Percentiles rank a stretch among this genome's conserved stretches.
Conservation (phyloP, 2,797 vertebrate species). For the Mus minutoides region DNA sequence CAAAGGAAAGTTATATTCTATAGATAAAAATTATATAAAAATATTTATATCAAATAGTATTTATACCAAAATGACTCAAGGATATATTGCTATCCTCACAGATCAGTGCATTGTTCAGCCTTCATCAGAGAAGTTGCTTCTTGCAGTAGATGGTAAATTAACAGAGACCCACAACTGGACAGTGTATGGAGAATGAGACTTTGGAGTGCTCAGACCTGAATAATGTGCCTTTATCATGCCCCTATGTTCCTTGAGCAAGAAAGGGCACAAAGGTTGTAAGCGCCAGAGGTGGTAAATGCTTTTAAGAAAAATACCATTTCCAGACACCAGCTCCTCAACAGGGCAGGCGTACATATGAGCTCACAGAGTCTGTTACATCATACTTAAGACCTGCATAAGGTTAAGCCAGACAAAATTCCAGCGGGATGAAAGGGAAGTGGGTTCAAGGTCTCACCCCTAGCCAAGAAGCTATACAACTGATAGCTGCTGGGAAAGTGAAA, state of each 20-base stretch:
- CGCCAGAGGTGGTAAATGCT: not conserved
- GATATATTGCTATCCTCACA: not conserved
- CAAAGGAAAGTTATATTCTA: conserved; percentile 83
- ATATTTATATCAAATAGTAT: conserved; percentile 77
- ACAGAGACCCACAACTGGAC: not conserved
- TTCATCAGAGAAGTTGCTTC: not conserved
- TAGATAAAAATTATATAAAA: conserved; percentile 88
- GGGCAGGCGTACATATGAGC: not conserved
- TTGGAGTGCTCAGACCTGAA: not conserved
- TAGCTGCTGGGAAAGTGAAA: not conserved
- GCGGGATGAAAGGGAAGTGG: not conserved
- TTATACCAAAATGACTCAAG: conserved; percentile 72
- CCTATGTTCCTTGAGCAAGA: not conserved
- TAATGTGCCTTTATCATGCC: not conserved
- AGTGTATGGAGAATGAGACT: not conserved
- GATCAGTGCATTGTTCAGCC: not conserved
- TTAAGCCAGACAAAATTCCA: not conserved
- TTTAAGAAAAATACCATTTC: not conserved
- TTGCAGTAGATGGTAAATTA: not conserved
- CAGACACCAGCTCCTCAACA: not conserved
- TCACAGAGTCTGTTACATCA: not conserved
- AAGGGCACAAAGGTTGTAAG: not conserved
- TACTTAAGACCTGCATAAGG: not conserved
- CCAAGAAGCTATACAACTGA: not conserved
- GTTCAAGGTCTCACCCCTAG: not conserved